phyloP scores from a whole-genome alignment of 2,797 vertebrate species.

The Phataginus tricuspis region DNA sequence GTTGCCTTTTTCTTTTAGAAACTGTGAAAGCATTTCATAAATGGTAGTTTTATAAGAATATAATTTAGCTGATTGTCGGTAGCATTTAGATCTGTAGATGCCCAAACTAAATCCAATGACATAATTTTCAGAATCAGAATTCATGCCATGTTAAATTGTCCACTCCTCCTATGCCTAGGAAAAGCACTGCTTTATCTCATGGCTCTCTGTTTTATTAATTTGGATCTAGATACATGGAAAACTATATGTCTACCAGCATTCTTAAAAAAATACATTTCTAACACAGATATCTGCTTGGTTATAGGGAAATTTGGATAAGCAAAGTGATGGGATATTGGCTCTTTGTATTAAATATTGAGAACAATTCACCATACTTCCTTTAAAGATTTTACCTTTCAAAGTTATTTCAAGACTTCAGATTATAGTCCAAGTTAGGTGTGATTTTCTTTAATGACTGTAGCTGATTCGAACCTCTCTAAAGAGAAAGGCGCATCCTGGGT shows the following conservation, averaged over 20 bases:
- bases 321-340: not conserved
- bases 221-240: not conserved
- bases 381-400: not conserved
- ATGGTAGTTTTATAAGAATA: not conserved
- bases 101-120: not conserved
- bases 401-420: not conserved
- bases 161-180: not conserved
- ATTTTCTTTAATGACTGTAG: not conserved
- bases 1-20: not conserved
- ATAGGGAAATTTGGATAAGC: not conserved
- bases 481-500: not conserved
- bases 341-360: slow-evolving; percentile 25
- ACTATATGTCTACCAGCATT: not conserved
- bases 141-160: not conserved
- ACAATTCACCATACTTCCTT: not conserved
- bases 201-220: not conserved
- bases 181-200: not conserved
- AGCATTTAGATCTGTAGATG: not conserved
- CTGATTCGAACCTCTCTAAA: not conserved
- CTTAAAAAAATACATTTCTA: not conserved
- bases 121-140: not conserved
- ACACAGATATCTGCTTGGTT: not conserved
- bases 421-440: not conserved
- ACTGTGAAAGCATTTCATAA: not conserved
- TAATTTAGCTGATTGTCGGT: not conserved